Base-by-base conservation (phyloP, 1,140 invertebrate species). In the Limonius californicus region DNA sequence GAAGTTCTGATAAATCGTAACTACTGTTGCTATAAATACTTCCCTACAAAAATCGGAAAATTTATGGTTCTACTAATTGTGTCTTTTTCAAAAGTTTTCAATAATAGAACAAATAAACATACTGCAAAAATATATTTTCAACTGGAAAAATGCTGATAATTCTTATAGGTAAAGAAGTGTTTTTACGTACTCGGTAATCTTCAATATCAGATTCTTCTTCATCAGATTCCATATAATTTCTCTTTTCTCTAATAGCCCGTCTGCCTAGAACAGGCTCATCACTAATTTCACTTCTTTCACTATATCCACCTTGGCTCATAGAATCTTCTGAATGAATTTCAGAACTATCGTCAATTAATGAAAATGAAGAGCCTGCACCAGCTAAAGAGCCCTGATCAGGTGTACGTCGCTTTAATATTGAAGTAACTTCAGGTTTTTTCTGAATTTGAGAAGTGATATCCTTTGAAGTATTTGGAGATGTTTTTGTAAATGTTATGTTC, bases 1-100 rank as follows among this genome's bases (percentile, higher is more conserved):
- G 82, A 59, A 90, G 83, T 66, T 89, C 88, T 0, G 84, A 83
- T 68, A 89, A 77, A 62, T 89, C 86, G 67, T 85, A 81, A 42
- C 78, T 81, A 32, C 81, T 82, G 27, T 81, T 82, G 27, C 83
- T 82, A 67, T 85, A 83, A 70, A 85, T 87, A 57, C 83, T 84
- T 64, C 79, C 87, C 87, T 83, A 16, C 14, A 55, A 55, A n/a
- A n/a, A n/a, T n/a, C n/a, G n/a, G n/a, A n/a, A n/a, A n/a, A n/a
- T n/a, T n/a, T n/a, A n/a, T n/a, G n/a, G n/a, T n/a, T n/a, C n/a
- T n/a, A n/a, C n/a, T n/a, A n/a, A n/a, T n/a, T n/a, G n/a, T n/a
- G n/a, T n/a, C n/a, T n/a, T n/a, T n/a, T n/a, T n/a, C n/a, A n/a
- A n/a, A n/a, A n/a, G n/a, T n/a, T n/a, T n/a, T n/a, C n/a, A n/a